Conservation (phyloP, 2,797 vertebrate species). For the Eulemur albifrons region DNA sequence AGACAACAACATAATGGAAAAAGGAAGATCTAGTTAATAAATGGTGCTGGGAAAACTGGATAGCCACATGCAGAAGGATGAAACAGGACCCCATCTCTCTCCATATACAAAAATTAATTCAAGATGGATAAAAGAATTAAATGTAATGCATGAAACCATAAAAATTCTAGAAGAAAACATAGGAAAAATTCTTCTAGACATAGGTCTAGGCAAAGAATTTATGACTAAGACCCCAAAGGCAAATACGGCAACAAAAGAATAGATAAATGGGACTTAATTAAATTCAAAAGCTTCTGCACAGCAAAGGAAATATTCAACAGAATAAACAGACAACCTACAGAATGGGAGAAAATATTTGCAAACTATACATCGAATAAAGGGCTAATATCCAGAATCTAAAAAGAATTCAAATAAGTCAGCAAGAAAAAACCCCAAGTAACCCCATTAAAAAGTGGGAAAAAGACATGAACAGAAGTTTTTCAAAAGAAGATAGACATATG, state of each 20-base stretch:
- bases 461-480: neutral
- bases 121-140: neutral
- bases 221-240: neutral
- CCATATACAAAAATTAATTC: neutral
- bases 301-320: neutral
- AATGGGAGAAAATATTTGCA: neutral
- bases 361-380: neutral
- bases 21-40: neutral
- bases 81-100: neutral
- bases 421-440: neutral
- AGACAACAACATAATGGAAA: neutral
- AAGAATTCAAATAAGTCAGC: neutral
- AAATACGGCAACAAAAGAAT: neutral
- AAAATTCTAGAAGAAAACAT: neutral
- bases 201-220: neutral
- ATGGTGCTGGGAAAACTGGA: neutral
- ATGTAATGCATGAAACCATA: neutral
- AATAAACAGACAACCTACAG: neutral
- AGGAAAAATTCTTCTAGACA: neutral
- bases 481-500: neutral
- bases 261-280: neutral
- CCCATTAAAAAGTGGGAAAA: neutral
- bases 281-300: neutral
- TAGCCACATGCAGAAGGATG: neutral
- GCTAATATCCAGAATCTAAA: neutral